phyloP scores from a whole-genome alignment of 2,113 vertebrate species.

The Hippocampus abdominalis region DNA sequence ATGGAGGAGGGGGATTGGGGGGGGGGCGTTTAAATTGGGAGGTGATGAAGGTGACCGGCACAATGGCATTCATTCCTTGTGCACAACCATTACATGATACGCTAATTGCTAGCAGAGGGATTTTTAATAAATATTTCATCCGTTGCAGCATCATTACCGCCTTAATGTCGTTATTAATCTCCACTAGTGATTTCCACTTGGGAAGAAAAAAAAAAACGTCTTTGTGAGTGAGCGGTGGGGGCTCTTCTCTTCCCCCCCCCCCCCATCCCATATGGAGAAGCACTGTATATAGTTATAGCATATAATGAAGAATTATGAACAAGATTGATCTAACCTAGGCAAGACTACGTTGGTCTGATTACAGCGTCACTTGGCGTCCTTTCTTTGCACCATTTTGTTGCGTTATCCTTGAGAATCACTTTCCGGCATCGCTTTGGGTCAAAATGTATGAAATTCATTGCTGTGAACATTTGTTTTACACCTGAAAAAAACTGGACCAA shows the following conservation, averaged over 20 bases:
- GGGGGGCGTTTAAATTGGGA: slow-evolving; percentile 25
- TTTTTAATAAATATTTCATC: slow-evolving; percentile 84
- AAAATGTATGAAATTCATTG: background rate
- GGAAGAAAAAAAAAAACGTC: slow-evolving; percentile 35
- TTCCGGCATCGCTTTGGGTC: background rate
- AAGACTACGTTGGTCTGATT: background rate
- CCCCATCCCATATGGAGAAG: slow-evolving; percentile 8
- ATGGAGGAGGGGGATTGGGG: background rate
- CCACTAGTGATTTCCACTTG: slow-evolving; percentile 74
- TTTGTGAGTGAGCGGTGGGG: background rate
- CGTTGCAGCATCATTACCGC: slow-evolving; percentile 76
- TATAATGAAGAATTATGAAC: background rate
- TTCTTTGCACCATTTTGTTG: background rate
- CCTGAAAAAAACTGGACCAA: background rate
- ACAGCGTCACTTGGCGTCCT: background rate
- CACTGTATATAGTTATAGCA: background rate
- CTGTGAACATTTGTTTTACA: background rate
- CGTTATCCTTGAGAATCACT: background rate
- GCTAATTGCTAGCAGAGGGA: slow-evolving; percentile 82
- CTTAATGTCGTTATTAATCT: slow-evolving; percentile 80
- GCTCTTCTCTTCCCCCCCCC: slow-evolving; percentile 24
- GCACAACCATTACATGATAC: slow-evolving; percentile 76
- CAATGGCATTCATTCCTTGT: slow-evolving; percentile 76
- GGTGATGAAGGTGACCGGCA: slow-evolving; percentile 46
- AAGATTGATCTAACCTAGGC: background rate